phyloP scores from a whole-genome alignment of 2,113 vertebrate species.

The Setophaga petechia region DNA sequence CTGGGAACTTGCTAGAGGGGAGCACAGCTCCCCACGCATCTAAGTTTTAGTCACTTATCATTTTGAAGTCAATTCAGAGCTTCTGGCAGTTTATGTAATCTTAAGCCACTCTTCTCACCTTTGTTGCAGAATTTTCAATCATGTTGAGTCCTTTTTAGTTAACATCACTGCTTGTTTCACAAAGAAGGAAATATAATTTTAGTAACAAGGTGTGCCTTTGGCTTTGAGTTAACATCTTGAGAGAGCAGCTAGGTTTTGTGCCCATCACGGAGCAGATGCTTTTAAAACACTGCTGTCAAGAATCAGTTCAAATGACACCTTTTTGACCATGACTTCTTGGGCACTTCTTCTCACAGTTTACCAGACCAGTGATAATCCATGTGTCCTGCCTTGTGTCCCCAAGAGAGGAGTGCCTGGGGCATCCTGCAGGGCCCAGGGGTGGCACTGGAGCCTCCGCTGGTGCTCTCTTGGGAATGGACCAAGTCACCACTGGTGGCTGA shows the following conservation, averaged over 20 bases:
- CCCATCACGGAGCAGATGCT: neutral
- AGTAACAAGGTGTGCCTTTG: neutral
- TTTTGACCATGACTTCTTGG: neutral
- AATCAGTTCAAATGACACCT: neutral
- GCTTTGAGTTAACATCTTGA: neutral
- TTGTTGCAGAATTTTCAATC: slow-evolving; percentile 33
- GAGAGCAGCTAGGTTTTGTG: neutral
- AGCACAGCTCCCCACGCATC: slow-evolving; percentile 12
- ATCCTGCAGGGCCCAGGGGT: neutral
- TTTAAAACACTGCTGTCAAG: neutral
- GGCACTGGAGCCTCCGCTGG: neutral
- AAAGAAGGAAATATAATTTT: neutral
- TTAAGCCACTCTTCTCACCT: neutral
- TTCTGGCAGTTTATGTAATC: slow-evolving; percentile 40
- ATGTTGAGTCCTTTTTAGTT: neutral
- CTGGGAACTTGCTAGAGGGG: slow-evolving; percentile 4
- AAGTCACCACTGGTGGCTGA: neutral
- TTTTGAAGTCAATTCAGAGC: slow-evolving; percentile 45
- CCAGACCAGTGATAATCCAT: rapidly evolving
- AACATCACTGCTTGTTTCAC: neutral
- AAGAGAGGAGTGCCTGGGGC: neutral
- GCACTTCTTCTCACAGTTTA: neutral
- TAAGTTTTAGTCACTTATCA: slow-evolving; percentile 47
- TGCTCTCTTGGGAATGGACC: neutral
- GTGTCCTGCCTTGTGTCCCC: neutral